Base-by-base conservation (phyloP, 2,888 invertebrate genomes). In the Lissonota sp. region DNA sequence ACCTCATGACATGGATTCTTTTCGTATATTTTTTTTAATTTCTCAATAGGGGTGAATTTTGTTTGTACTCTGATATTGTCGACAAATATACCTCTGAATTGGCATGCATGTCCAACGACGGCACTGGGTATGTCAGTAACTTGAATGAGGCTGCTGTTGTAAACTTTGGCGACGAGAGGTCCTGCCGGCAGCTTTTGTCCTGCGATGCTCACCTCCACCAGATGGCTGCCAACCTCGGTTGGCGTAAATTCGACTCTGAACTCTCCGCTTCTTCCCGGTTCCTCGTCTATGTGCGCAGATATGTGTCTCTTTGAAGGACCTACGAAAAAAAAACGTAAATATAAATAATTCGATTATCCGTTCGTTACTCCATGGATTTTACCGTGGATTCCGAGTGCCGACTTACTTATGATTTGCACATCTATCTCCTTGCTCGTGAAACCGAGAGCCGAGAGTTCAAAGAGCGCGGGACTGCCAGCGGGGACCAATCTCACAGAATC, bases 81-180 rank as follows among this genome's bases (percentile, higher is more conserved):
- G n/a, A n/a, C 51, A 5, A 7, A 12, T 6, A 14, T 93, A 98
- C 98, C 98, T 95, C 97, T 96, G 93, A 99, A 99, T 93, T 99
- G 98, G 91, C 98, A 98, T 83, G 98, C 97, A 93, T 99, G 98
- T 72, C 99, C 99, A 51, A 99, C 98, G 82, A 97, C 96, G 80
- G 98, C 99, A 89, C 97, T 97, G 87, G 97, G 97, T 44, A 99
- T 97, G 92, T 99, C 98, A 72, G 98, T 97, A 85, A 99, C 98
- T 94, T 97, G 96, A 90, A 99, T 98, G 84, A 98, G 95, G 85
- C 97, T 96, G 84, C 98, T 96, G 93, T 99, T 98, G 93, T 98
- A 99, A 62, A 98, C 98, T 94, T 98, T 98, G 87, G 98, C 98
- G 82, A 98, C 95, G 84, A 98, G 95, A 10, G 98, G 98, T 16